Evolutionary conservation across 2,888 invertebrate genomes (phyloP), one percentile per base, ranked within the genome.

Genomic region (Brenthis hecate): DNA sequence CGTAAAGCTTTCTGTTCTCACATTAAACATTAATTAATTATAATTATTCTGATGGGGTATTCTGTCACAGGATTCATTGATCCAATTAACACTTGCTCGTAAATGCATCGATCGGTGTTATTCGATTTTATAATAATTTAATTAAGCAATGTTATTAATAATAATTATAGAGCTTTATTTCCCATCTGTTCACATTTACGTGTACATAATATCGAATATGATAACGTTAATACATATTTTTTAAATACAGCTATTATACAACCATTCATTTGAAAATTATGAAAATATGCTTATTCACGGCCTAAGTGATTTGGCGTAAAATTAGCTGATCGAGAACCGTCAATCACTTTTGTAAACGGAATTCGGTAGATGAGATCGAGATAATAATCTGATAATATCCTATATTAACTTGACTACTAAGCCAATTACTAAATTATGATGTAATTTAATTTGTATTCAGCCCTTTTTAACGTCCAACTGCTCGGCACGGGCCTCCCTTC

Each of bases 301-400:
- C 62, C 80, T 85, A 86, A 87, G 87, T 88, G 86, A 87, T 87
- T 87, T 84, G 79, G 72, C 75, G 82, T 81, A 78, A 86, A 85
- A 87, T 88, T 84, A 85, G 79, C 80, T 82, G 80, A 84, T 76
- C 80, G 77, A 72, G 76, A 80, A 75, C 81, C 79, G 84, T 85
- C 85, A 84, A 85, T 87, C 86, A 85, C 79, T 79, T 74, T 77
- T 72, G 73, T 74, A 73, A 65, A 57, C 66, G 63, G 64, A 69
- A 68, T 73, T 73, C 64, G 69, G 68, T 74, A 73, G 73, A 62
- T 56, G 55, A 62, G 62, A 70, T 67, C 61, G 60, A 53, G 54
- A 71, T 73, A 67, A 69, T 70, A 68, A 61, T 63, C 69, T 56
- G 60, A 58, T 65, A 60, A 58, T 67, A 65, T 63, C 57, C 28